Base-by-base conservation (phyloP, 2,888 invertebrate genomes). In the Polyommatus icarus region DNA sequence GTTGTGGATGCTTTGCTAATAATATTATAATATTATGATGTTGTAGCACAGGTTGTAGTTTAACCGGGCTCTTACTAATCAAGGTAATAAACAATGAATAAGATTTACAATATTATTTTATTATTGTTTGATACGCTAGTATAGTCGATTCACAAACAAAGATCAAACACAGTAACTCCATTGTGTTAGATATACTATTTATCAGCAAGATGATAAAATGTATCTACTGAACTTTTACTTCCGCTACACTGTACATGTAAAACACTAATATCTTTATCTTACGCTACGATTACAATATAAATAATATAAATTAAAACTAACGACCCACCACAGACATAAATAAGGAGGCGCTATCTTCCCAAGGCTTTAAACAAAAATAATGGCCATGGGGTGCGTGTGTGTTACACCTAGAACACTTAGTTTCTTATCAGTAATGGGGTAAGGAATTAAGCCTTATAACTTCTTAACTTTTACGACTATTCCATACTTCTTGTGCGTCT, bases 301-400 rank as follows among this genome's bases (percentile, higher is more conserved):
- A 61, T 61, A 67, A 67, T 32, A 67, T 32, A 67, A 67, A 67
- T 67, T 67, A 67, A 67, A 67, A 67, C 29, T 67, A 29, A 67
- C 67, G 67, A 32, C 67, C 15, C 10, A 15, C 29, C 67, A 67
- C 15, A 15, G 18, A 67, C 67, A 67, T 67, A 67, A 67, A 67
- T 29, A 67, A 67, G 18, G 15, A 67, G 67, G 15, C 67, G 67
- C 67, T 67, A 32, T 67, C 67, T 67, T 29, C 24, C 12, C 67
- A 29, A 15, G 29, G 67, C 67, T 67, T 67, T 67, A 67, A 67
- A 67, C 29, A 15, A 29, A 67, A 67, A 15, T 67, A 15, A 67
- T 67, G 67, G 29, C 1, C 18, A 15, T 15, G 67, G 67, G 67
- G 67, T 67, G 67, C 15, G 67, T 67, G 67, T 67, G 5, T 61